phyloP scores from a whole-genome alignment of 53 echinoderm and acorn worm species.

The Arbacia lixula region DNA sequence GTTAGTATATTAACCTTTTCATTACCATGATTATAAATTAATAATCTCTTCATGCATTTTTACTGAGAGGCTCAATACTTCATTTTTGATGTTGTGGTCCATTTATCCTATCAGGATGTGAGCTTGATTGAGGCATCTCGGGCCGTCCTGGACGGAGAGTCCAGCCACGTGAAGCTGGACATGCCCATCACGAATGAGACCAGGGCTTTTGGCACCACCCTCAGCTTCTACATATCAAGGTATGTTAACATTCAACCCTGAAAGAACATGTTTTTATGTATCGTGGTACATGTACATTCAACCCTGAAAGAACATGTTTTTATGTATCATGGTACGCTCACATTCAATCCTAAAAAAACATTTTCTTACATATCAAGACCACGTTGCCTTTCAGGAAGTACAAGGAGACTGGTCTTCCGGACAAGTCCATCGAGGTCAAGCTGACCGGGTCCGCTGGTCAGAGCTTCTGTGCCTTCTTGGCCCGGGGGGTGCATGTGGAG shows the following conservation, averaged over 20 bases:
- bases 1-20: too few species aligned
- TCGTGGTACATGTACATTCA: background rate
- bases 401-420: conserved; percentile 82
- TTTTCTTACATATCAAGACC: background rate
- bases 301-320: background rate
- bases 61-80: too few species aligned
- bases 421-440: conserved; percentile 85
- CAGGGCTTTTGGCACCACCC: conserved; percentile 94
- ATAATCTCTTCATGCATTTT: too few species aligned
- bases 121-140: conserved; percentile 72
- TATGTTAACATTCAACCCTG: conserved; percentile 44
- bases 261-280: background rate
- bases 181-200: conserved; percentile 70
- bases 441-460: conserved; percentile 94
- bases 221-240: conserved; percentile 92
- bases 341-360: background rate
- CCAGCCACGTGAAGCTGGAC: conserved; percentile 63
- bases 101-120: too few species aligned
- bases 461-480: conserved; percentile 97
- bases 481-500: conserved; percentile 86
- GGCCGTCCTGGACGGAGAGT: conserved; percentile 83
- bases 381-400: conserved; percentile 71
- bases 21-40: too few species aligned
- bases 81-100: too few species aligned
- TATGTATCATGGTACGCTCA: background rate